These are phyloP conservation scores for Sipha maydis DNA, from an alignment of 2,888 invertebrate genomes.

Conservation along the genomic window DNA sequence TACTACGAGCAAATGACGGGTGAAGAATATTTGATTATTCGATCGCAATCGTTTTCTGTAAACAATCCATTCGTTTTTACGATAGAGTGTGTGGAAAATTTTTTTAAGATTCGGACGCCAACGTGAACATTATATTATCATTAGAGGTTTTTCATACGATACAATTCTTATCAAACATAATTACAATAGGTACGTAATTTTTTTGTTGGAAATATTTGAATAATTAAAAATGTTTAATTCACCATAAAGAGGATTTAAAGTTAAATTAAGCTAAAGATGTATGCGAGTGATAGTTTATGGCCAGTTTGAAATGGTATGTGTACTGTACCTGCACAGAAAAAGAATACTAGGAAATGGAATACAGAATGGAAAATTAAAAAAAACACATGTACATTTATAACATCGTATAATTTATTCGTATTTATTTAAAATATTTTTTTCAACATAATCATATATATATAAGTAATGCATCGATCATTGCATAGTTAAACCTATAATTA, in stretches of 20 bases:
- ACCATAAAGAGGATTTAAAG: background rate
- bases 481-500: background rate
- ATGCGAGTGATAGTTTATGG: background rate
- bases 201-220: too few species aligned
- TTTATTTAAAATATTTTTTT: background rate
- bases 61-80: too few species aligned
- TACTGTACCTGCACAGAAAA: background rate
- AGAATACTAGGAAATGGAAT: background rate
- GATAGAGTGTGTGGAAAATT: too few species aligned
- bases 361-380: background rate
- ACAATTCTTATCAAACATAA: background rate
- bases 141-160: too few species aligned
- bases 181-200: background rate
- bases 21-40: too few species aligned
- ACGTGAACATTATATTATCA: too few species aligned
- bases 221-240: constrained; percentile 35
- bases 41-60: too few species aligned
- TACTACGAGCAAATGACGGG: too few species aligned
- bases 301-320: constrained; percentile 2
- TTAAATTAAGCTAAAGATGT: background rate
- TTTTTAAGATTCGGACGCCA: too few species aligned
- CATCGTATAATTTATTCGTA: background rate
- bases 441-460: background rate
- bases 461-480: background rate
- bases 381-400: background rate